Evolutionary conservation across 1,140 invertebrate species (phyloP), one percentile per base, ranked within the genome.

Genomic region (Trachymyrmex septentrionalis): DNA sequence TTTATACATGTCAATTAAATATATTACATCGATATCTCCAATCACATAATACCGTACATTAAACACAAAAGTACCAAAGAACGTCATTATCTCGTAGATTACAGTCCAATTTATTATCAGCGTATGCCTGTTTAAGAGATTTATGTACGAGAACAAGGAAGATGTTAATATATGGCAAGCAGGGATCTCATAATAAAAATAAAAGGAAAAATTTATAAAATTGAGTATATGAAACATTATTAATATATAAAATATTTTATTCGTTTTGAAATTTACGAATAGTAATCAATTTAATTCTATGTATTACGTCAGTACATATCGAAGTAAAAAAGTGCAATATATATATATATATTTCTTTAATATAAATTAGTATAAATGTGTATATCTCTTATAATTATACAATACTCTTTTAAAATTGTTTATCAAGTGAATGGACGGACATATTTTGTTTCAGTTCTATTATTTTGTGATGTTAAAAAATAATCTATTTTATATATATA

Each of bases 51-150:
- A 61, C 4, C 19, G 12, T 48, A 48, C 7, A 48, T 1, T 76
- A 89, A 86, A 88, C 12, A 57, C 3, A 53, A 71, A 71, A 50
- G 80, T 82, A 89, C 81, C 73, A 89, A 89, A 89, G 75, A 88
- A 38, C 48, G 55, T 88, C 30, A 53, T 50, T 69, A 61, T 88
- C 34, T 53, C 27, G 27, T 57, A 24, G 6, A 81, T 85, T 50
- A 71, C 48, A 61, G 44, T 1, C 55, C 16, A 88, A 85, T 89
- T 88, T 86, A 71, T 78, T 81, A 72, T 34, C 38, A 87, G 30
- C 38, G 48, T 24, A 66, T 69, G 34, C 24, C 4, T 64, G 50
- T 64, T 27, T 59, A 27, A 63, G 38, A 73, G 59, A 89, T 88
- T 78, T 85, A 86, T 78, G 78, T 24, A 81, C 63, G 61, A 27